A percentile compares a stretch with the other conserved stretches of the same genome.
These are phyloP conservation scores for Anoplopoma fimbria DNA, from an alignment of 2,113 vertebrate genomes.

Conservation along the genomic window DNA sequence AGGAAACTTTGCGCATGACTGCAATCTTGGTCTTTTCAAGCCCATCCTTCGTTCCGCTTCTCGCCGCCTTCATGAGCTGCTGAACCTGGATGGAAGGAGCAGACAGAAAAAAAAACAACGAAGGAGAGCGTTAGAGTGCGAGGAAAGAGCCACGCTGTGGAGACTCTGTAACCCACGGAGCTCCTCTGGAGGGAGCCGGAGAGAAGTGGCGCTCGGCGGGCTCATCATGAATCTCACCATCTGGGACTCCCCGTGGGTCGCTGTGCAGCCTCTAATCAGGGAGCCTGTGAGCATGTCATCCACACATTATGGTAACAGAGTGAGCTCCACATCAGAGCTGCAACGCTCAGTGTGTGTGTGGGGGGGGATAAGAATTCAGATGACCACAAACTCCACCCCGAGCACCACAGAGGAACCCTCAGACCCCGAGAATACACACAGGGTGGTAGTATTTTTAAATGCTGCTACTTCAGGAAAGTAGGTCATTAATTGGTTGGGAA, in stretches of 20 bases:
- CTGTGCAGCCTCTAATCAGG: slow-evolving; percentile 68
- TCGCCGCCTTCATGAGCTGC: slow-evolving; percentile 95
- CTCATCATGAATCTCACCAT: slow-evolving; percentile 70
- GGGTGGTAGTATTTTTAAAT: slow-evolving; percentile 71
- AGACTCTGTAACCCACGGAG: slow-evolving; percentile 49
- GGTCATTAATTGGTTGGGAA: slow-evolving; percentile 68
- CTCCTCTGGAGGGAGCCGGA: slow-evolving; percentile 65
- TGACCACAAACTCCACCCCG: slow-evolving; percentile 71
- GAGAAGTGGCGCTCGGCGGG: slow-evolving; percentile 58
- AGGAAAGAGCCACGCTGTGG: slow-evolving; percentile 49
- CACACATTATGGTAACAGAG: slow-evolving; percentile 61
- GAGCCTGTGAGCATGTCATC: slow-evolving; percentile 60
- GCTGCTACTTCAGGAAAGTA: slow-evolving; percentile 66
- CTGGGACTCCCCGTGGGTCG: slow-evolving; percentile 67
- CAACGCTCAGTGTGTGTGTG: slow-evolving; percentile 43
- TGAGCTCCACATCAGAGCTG: slow-evolving; percentile 56
- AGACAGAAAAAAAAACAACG: slow-evolving; percentile 22
- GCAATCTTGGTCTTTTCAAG: slow-evolving; percentile 95
- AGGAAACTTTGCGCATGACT: slow-evolving; percentile 92
- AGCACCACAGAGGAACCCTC: slow-evolving; percentile 44
- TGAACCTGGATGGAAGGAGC: slow-evolving; percentile 87
- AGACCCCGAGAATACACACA: slow-evolving; percentile 51
- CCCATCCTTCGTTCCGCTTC: slow-evolving; percentile 94
- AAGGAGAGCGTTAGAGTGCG: slow-evolving; percentile 37
- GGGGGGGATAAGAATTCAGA: slow-evolving; percentile 59